Base-by-base conservation (phyloP, 2,888 invertebrate species). In the Pristionchus maxplancki region DNA sequence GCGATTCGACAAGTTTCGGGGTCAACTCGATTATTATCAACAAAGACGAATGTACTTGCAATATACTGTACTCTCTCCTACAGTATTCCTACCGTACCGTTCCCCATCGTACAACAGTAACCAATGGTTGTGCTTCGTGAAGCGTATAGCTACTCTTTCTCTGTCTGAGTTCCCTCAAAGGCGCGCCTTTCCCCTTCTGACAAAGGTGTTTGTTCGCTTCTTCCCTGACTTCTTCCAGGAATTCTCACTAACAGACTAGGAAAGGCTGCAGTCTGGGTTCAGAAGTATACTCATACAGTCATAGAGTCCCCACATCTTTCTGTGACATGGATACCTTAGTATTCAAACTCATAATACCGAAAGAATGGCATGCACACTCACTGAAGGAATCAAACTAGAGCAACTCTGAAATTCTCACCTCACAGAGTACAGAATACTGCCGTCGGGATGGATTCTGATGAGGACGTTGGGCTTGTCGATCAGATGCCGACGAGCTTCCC, bases 401-500 rank as follows among this genome's bases (percentile, higher is more conserved):
- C n/a, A n/a, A n/a, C n/a, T n/a, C n/a, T n/a, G n/a, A n/a, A n/a
- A n/a, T n/a, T 40, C 87, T 71, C 44, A 91, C 91, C 92, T 89
- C 13, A 92, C 93, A 34, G 90, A 90, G 90, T 93, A 93, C 37
- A 93, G 85, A 88, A 92, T 92, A 50, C 90, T 89, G 31, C 92
- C 93, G 88, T 92, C 90, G 71, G 92, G 91, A 95, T 98, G 98
- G 95, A 98, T 98, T 93, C 98, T 96, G 95, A 98, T 97, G 96
- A 98, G 97, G 92, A 98, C 97, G 95, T 98, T 95, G 9, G 95
- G 94, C 90, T 94, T 94, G 89, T 93, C 93, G 89, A 95, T 94
- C 40, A 95, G 91, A 93, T 95, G 95, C 40, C 95, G 95, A 95
- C 98, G 98, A 87, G 98, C 98, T 95, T 97, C 97, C 95, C 92